These are phyloP conservation scores for Urocynchramus pylzowi DNA, from an alignment of 2,113 vertebrate species.

Conservation along the genomic window DNA sequence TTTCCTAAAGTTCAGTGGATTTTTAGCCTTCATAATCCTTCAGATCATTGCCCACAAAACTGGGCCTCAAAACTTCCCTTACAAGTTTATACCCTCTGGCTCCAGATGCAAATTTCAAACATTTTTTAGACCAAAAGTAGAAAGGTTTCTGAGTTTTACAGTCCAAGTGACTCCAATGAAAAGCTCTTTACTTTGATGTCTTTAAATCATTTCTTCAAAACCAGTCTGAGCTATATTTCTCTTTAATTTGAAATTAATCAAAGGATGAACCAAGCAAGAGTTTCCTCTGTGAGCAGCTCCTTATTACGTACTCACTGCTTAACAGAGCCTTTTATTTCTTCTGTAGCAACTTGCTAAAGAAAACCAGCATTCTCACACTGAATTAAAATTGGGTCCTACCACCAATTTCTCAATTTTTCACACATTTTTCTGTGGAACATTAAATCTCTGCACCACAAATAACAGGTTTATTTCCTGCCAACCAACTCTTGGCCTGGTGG, in stretches of 20 bases:
- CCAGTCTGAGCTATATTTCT: background rate
- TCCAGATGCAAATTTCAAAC: background rate
- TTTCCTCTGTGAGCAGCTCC: background rate
- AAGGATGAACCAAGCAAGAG: background rate
- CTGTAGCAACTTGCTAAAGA: background rate
- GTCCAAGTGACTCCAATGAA: background rate
- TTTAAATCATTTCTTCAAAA: background rate
- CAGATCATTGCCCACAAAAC: background rate
- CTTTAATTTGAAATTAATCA: conserved; percentile 6
- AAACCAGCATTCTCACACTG: background rate
- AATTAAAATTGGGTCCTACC: background rate
- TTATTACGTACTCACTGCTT: background rate
- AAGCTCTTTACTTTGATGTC: background rate
- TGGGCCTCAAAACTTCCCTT: background rate
- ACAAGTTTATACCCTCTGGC: background rate
- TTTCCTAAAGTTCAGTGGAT: background rate
- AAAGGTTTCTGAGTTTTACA: background rate
- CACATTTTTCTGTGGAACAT: background rate
- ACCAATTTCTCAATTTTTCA: background rate
- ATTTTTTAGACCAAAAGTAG: background rate
- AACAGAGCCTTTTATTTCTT: background rate
- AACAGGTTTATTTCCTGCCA: background rate
- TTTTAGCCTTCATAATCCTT: background rate
- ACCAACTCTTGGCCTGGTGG: too few relatives aligned
- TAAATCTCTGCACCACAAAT: background rate